Conservation (phyloP, 2,888 invertebrate species). For the Beris morrisii region DNA sequence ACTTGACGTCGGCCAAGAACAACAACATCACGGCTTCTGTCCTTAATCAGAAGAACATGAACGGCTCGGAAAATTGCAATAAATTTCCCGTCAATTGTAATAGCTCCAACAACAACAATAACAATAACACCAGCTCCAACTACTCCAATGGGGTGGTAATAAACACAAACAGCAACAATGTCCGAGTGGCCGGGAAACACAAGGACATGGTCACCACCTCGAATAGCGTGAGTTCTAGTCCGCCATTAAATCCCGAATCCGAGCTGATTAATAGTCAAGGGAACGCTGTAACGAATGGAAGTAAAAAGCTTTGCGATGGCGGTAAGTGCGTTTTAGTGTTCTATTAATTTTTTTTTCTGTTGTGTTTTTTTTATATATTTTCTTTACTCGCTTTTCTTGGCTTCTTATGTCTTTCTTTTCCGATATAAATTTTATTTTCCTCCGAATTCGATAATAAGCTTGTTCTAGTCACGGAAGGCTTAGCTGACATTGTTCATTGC, state of each 20-base stretch:
- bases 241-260: slow-evolving; percentile 29
- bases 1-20: slow-evolving; percentile 47
- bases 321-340: slow-evolving; percentile 28
- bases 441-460: not conserved
- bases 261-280: slow-evolving; percentile 34
- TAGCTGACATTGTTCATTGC: slow-evolving; percentile 17
- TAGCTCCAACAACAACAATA: slow-evolving; percentile 21
- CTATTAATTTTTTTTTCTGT: slow-evolving; percentile 4
- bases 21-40: slow-evolving; percentile 27
- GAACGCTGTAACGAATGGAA: slow-evolving; percentile 16
- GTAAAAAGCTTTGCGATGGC: slow-evolving; percentile 21
- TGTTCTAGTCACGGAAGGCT: slow-evolving; percentile 7
- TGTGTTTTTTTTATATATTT: not conserved
- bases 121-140: slow-evolving; percentile 5
- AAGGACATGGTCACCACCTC: slow-evolving; percentile 17
- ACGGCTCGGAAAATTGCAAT: slow-evolving; percentile 12
- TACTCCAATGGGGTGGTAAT: slow-evolving; percentile 27
- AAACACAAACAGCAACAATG: slow-evolving; percentile 34
- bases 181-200: slow-evolving; percentile 4
- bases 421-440: slow-evolving; percentile 10
- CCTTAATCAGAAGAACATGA: slow-evolving; percentile 34
- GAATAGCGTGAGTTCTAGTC: slow-evolving; percentile 35
- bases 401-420: slow-evolving; percentile 15
- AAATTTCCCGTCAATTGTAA: slow-evolving; percentile 7
- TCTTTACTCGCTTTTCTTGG: not conserved